Conservation (phyloP, 2,113 vertebrate genomes). For the Alexandromys fortis region DNA sequence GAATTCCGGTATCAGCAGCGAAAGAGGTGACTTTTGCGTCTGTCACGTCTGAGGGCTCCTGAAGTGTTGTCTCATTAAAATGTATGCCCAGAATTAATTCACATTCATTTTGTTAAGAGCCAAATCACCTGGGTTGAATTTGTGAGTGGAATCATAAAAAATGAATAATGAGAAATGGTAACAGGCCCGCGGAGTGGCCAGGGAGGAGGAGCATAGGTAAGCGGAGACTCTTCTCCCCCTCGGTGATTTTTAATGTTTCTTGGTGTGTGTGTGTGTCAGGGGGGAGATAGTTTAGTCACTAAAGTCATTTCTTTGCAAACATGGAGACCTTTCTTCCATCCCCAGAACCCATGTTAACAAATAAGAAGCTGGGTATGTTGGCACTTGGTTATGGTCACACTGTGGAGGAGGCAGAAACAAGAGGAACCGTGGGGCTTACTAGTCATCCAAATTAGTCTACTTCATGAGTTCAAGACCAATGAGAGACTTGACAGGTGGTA, state of each 20-base stretch:
- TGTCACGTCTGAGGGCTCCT: slow-evolving; percentile 32
- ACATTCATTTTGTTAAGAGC: slow-evolving; percentile 58
- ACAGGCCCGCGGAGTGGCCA: background rate
- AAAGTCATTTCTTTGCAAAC: background rate
- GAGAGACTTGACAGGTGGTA: background rate
- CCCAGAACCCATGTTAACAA: background rate
- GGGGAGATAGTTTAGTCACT: background rate
- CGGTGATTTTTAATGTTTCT: background rate
- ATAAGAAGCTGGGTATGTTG: too few species aligned
- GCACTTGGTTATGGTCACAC: background rate
- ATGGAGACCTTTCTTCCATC: background rate
- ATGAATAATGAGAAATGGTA: slow-evolving; percentile 34
- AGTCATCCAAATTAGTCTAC: background rate
- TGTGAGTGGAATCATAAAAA: slow-evolving; percentile 33
- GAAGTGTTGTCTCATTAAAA: slow-evolving; percentile 71
- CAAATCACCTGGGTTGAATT: slow-evolving; percentile 58
- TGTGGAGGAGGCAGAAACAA: background rate
- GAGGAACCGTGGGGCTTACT: background rate
- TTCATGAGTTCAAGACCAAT: background rate
- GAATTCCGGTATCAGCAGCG: background rate
- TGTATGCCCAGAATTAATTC: slow-evolving; percentile 74
- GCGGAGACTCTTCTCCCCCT: background rate
- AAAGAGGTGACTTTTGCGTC: slow-evolving; percentile 47
- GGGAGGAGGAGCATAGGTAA: background rate
- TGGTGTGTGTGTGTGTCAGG: background rate